Base-by-base conservation (phyloP, 35 echinoderm and acorn worm genomes). In the Ophiothrix spiculata region DNA sequence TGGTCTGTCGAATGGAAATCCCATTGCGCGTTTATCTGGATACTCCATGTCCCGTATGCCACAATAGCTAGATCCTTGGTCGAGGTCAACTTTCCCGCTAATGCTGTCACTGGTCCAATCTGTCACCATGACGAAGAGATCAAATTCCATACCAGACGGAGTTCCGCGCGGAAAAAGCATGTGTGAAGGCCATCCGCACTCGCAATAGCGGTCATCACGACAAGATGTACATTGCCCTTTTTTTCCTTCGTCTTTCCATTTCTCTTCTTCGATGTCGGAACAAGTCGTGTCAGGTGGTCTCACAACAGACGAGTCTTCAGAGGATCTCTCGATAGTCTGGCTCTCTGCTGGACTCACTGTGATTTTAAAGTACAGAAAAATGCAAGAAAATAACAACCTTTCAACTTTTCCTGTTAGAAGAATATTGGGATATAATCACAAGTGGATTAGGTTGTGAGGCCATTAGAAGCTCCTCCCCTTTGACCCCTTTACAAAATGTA, bases 1-100 rank as follows among this genome's bases (percentile, higher is more conserved):
- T n/a, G n/a, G n/a, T n/a, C 90, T 76, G 35, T 91, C 91, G 32
- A 93, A 93, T n/a, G 91, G 91, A 77, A 88, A 93, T 31, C 91
- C 91, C 91, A 93, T 93, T 6, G 78, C 63, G 0, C 86, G 91
- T 21, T 49, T 74, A 64, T 93, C 91, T 38, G 91, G 91, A 41
- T 93, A 93, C 36, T 78, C 60, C 31, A 80, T 40, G 36, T 88
- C 36, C 42, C 79, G 76, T 21, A 84, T 40, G 32, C 85, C 91
- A 84, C 91, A 93, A 77, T 93, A 93, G 77, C 91, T 93, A 19
- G 91, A 84, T 39, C 91, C 85, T 40, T 46, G 75, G 37, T 88
- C 81, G 0, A 93, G 54, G 38, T 87, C 33, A 33, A 85, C 91
- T 0, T 80, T 80, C 49, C 38, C 49, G 75, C 74, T 85, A 35